Evolutionary conservation across 2,888 invertebrate genomes (phyloP).

Genomic region (Margaritifera margaritifera): DNA sequence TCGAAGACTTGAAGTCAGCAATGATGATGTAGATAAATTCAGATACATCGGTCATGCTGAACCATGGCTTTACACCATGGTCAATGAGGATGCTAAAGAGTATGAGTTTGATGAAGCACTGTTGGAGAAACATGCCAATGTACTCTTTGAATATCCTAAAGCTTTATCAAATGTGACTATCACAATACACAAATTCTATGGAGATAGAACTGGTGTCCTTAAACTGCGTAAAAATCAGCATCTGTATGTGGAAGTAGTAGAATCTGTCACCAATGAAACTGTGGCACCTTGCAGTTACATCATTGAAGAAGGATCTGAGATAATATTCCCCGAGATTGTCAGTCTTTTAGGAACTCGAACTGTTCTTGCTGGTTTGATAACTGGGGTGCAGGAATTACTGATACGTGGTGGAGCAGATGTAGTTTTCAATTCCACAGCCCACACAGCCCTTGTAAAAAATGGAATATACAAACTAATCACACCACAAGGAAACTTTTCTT

Average conservation of each 20-base stretch:
- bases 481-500: constrained; percentile 54
- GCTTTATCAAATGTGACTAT: constrained; percentile 31
- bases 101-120: constrained; percentile 59
- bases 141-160: constrained; percentile 49
- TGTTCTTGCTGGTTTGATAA: constrained; percentile 52
- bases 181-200: constrained; percentile 47
- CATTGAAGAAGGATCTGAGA: constrained; percentile 49
- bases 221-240: constrained; percentile 47
- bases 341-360: constrained; percentile 54
- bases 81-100: constrained; percentile 40
- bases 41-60: constrained; percentile 49
- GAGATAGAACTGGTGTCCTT: constrained; percentile 56
- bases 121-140: constrained; percentile 51
- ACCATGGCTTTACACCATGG: constrained; percentile 57
- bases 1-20: constrained; percentile 49
- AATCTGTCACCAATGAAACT: constrained; percentile 54
- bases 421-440: constrained; percentile 48
- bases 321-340: constrained; percentile 46
- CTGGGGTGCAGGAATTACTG: constrained; percentile 47
- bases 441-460: constrained; percentile 57
- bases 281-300: constrained; percentile 58
- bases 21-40: constrained; percentile 50
- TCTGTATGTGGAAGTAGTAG: constrained; percentile 54
- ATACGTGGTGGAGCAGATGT: constrained; percentile 50
- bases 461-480: constrained; percentile 50